phyloP scores from a whole-genome alignment of 2,888 invertebrate species.

The Camptogramma bilineatum region DNA sequence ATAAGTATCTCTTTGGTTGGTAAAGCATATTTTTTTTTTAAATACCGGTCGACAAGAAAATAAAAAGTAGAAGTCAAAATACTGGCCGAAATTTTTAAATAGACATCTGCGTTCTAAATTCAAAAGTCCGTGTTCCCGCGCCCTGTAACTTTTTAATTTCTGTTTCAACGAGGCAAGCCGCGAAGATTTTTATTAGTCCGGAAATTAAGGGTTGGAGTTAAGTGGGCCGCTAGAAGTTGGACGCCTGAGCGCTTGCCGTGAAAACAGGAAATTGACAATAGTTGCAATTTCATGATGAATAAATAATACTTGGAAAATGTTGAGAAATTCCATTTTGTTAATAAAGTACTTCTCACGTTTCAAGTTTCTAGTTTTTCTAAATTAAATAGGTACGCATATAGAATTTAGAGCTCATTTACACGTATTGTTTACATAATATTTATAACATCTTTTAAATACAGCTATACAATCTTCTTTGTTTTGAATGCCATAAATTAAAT shows the following conservation, averaged over 20 bases:
- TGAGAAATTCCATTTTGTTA: background rate
- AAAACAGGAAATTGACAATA: constrained; percentile 31
- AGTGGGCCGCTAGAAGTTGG: constrained; percentile 35
- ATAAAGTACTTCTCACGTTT: no score
- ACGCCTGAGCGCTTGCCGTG: constrained; percentile 25
- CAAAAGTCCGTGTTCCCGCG: constrained; percentile 27
- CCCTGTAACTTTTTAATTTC: constrained; percentile 44
- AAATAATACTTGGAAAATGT: constrained; percentile 7
- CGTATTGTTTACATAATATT: no score
- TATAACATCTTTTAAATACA: no score
- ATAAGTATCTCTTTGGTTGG: no score
- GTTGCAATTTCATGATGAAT: constrained; percentile 21
- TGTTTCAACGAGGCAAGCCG: constrained; percentile 39
- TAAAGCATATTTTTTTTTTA: no score
- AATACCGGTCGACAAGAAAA: background rate
- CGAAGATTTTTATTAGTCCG: constrained; percentile 47
- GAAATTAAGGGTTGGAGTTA: constrained; percentile 45
- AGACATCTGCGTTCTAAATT: constrained; percentile 21
- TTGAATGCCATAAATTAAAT: no score
- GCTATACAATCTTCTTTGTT: no score
- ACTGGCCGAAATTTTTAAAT: background rate
- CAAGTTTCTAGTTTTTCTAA: no score
- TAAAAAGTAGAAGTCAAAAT: background rate
- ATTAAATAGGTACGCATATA: no score
- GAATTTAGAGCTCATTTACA: no score